A percentile compares a stretch with the other conserved stretches of the same genome.
phyloP scores from a whole-genome alignment of 1,140 invertebrate genomes.

The Sitophilus oryzae region DNA sequence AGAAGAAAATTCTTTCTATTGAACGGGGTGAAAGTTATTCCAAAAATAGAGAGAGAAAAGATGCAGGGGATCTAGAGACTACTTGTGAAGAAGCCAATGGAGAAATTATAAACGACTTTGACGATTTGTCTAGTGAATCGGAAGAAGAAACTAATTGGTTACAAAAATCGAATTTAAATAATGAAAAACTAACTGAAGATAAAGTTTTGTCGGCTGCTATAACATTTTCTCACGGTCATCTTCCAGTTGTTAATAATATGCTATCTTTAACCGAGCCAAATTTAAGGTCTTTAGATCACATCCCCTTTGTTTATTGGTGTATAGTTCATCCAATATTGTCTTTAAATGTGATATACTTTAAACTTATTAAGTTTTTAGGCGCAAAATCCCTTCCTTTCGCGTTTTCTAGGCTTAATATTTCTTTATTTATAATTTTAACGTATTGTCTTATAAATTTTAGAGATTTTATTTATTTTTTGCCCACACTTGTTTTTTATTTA shows the following conservation, averaged over 20 bases:
- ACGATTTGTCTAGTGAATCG: constrained; percentile 30
- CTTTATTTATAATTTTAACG: constrained; percentile 59
- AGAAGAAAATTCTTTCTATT: constrained; percentile 60
- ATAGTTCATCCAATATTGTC: constrained; percentile 65
- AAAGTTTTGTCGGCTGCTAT: constrained; percentile 73
- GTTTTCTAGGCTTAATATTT: constrained; percentile 54
- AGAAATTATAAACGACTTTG: constrained; percentile 32
- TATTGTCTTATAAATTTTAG: constrained; percentile 63
- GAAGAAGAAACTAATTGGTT: constrained; percentile 41
- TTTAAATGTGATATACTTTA: constrained; percentile 60
- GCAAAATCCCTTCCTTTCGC: constrained; percentile 49
- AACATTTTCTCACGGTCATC: constrained; percentile 68
- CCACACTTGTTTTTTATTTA: constrained; percentile 62
- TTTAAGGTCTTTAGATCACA: constrained; percentile 57
- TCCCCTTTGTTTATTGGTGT: constrained; percentile 62
- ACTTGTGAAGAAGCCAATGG: constrained; percentile 33
- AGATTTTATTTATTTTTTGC: constrained; percentile 59
- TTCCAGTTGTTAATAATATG: constrained; percentile 68
- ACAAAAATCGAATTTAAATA: constrained; percentile 48
- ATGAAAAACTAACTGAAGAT: constrained; percentile 71
- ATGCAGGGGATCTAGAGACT: constrained; percentile 37
- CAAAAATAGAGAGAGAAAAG: constrained; percentile 35
- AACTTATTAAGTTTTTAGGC: constrained; percentile 58
- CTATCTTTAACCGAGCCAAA: constrained; percentile 63
- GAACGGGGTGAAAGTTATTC: constrained; percentile 48